Conservation (phyloP, 1,140 invertebrate genomes). For the Bombyx mandarina region DNA sequence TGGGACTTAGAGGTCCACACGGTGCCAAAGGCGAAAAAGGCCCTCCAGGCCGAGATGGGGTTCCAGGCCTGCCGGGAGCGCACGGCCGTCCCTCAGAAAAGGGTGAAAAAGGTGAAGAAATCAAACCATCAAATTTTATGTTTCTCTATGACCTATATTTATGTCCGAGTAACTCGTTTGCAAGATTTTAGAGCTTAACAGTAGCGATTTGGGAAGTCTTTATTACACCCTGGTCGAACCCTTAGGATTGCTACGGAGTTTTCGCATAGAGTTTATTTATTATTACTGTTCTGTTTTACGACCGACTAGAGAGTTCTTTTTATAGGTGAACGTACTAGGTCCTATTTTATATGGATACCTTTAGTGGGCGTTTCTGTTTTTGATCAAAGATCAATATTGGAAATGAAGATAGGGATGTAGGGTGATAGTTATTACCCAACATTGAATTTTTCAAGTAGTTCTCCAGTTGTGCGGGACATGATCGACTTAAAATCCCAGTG, state of each 20-base stretch:
- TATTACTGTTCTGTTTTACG: conserved; percentile 38
- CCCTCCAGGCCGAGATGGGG: conserved; percentile 44
- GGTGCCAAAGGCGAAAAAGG: conserved; percentile 57
- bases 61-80: conserved; percentile 56
- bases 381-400: too few species aligned
- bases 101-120: conserved; percentile 71
- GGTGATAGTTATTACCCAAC: too few species aligned
- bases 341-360: conserved; percentile 6
- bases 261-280: conserved; percentile 37
- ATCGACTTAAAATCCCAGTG: too few species aligned
- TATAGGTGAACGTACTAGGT: conserved; percentile 11
- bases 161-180: conserved; percentile 42
- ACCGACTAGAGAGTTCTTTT: conserved; percentile 21
- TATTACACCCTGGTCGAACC: conserved; percentile 41
- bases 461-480: too few species aligned
- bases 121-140: conserved; percentile 66
- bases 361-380: too few species aligned
- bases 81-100: conserved; percentile 69
- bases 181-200: conserved; percentile 49
- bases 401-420: too few species aligned
- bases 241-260: conserved; percentile 29
- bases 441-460: too few species aligned
- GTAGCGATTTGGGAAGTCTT: conserved; percentile 60
- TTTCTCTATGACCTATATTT: conserved; percentile 57
- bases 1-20: conserved; percentile 50